phyloP scores from a whole-genome alignment of 1,140 invertebrate species.

The Drosophila neocordata region DNA sequence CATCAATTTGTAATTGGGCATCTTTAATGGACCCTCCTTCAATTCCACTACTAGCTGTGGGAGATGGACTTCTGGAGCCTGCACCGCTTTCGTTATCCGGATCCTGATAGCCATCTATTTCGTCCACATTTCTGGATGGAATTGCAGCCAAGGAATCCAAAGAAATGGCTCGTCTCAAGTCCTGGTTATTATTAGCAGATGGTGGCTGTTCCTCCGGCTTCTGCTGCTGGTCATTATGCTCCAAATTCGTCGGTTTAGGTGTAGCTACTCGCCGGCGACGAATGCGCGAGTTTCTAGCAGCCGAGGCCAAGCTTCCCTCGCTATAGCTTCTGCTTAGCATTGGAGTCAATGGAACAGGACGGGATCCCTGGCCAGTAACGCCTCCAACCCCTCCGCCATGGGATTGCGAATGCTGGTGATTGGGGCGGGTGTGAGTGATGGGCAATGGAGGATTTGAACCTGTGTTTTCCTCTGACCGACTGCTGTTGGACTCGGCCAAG shows the following conservation, averaged over 20 bases:
- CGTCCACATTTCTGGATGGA: conserved; percentile 32
- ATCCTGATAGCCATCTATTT: conserved; percentile 59
- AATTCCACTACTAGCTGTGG: conserved; percentile 93
- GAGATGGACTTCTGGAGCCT: conserved; percentile 90
- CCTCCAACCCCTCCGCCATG: conserved; percentile 52
- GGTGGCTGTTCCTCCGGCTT: background rate
- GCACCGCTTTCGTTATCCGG: conserved; percentile 72
- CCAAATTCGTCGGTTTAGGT: conserved; percentile 73
- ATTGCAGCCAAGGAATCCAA: conserved; percentile 73
- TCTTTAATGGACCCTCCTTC: conserved; percentile 95
- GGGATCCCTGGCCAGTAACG: conserved; percentile 32
- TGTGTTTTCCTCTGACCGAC: conserved; percentile 69
- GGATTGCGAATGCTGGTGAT: conserved; percentile 68
- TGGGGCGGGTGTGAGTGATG: conserved; percentile 40
- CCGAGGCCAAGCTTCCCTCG: conserved; percentile 83
- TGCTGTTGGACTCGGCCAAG: conserved; percentile 62
- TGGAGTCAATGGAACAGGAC: conserved; percentile 75
- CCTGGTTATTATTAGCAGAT: conserved; percentile 27
- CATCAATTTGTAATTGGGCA: conserved; percentile 95
- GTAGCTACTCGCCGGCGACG: conserved; percentile 47
- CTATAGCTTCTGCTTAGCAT: conserved; percentile 84
- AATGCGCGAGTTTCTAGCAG: conserved; percentile 69
- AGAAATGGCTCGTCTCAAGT: conserved; percentile 75
- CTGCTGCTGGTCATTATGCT: conserved; percentile 9
- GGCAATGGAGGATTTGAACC: conserved; percentile 47